Base-by-base conservation (phyloP, 2,113 vertebrate species). In the Lepus timidus region DNA sequence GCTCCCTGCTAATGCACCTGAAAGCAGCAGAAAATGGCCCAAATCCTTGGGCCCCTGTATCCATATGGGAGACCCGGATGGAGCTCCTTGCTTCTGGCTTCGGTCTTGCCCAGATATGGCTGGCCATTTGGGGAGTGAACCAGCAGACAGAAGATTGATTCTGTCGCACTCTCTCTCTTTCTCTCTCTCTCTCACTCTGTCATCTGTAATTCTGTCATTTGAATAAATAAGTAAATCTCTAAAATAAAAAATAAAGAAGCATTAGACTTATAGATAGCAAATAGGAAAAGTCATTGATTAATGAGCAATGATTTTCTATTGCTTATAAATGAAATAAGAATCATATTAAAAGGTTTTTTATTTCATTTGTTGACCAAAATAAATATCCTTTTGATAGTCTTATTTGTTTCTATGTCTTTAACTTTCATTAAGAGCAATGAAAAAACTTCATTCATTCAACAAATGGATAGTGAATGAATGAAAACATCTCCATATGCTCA, bases 231-330 rank as follows among this genome's bases (percentile, higher is more conserved):
- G 44, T 44, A 44, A 44, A 44, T 44, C 44, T 8, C 44, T 44
- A 44, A 44, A 44, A 44, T 44, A 44, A 44, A 44, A 44, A 44
- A 44, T 44, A 44, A 44, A 44, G 44, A 79, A 79, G 68, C 9
- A 95, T 84, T 88, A 95, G 39, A 95, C 80, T 90, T 90, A 92
- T 20, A 88, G 29, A 92, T 20, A 88, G 29, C 3, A 25, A 44
- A 92, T 12, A 95, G 27, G 65, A 62, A 93, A 88, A 89, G n/a
- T 14, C 14, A 93, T 55, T 92, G 44, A 33, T 81, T 95, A 97
- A 95, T 89, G 52, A 96, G 33, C 44, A 55, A 91, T 88, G 79
- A 78, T 39, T 95, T 97, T 73, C 51, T 88, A 96, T 83, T 12
- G 19, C 58, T 90, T 95, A 82, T 67, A 95, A 91, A 94, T 65